These are phyloP conservation scores for Cheilinus undulatus DNA, from an alignment of 2,113 vertebrate species.

Conservation along the genomic window DNA sequence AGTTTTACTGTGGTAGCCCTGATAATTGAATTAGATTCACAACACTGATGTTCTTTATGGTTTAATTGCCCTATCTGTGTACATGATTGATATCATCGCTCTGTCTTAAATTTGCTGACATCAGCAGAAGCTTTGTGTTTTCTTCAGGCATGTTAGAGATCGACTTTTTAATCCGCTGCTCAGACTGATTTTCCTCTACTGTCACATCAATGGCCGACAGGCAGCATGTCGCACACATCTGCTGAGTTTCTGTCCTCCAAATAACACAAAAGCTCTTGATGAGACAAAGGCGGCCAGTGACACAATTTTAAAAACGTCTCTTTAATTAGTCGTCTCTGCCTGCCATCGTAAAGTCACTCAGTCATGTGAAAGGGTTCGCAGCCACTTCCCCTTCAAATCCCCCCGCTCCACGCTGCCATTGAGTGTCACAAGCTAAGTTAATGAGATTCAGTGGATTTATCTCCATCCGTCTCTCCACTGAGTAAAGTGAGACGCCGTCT, in stretches of 20 bases:
- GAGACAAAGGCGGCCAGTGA: neutral
- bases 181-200: neutral
- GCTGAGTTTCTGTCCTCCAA: slow-evolving; percentile 9
- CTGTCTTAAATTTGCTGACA: slow-evolving; percentile 22
- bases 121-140: slow-evolving; percentile 6
- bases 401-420: slow-evolving; percentile 23
- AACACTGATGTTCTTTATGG: neutral
- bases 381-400: slow-evolving; percentile 41
- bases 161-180: slow-evolving; percentile 10
- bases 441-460: slow-evolving; percentile 55
- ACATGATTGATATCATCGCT: neutral
- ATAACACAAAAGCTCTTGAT: slow-evolving; percentile 31
- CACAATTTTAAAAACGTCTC: slow-evolving; percentile 44
- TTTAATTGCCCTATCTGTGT: neutral
- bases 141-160: neutral
- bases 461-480: slow-evolving; percentile 29
- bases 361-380: slow-evolving; percentile 38
- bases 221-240: slow-evolving; percentile 22
- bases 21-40: neutral
- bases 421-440: slow-evolving; percentile 38
- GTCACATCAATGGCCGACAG: slow-evolving; percentile 3
- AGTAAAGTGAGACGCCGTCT: slow-evolving; percentile 30
- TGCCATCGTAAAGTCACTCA: slow-evolving; percentile 54
- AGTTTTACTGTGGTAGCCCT: neutral
- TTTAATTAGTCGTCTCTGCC: slow-evolving; percentile 48